Conservation (phyloP, 2,797 vertebrate genomes). For the Hyperoplus lanceolatus region DNA sequence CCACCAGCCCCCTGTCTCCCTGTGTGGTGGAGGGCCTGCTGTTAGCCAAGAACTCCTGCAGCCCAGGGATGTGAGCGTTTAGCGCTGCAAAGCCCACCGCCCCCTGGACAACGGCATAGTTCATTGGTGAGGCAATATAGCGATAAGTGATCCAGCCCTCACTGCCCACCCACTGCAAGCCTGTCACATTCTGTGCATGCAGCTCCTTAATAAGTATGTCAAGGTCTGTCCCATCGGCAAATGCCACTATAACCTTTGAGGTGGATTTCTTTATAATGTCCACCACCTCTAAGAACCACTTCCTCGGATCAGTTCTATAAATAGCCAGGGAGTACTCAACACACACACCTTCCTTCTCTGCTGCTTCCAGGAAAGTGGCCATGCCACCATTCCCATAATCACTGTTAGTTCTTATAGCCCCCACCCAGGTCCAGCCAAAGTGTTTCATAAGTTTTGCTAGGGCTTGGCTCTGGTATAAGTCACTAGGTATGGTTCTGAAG, state of each 20-base stretch:
- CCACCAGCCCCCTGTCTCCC: slow-evolving; percentile 82
- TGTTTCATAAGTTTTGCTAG: slow-evolving; percentile 86
- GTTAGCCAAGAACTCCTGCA: slow-evolving; percentile 80
- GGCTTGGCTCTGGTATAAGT: slow-evolving; percentile 85
- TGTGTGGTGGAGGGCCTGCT: slow-evolving; percentile 75
- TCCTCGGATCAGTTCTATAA: slow-evolving; percentile 84
- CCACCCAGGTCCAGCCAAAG: slow-evolving; percentile 88
- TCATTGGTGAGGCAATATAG: slow-evolving; percentile 77
- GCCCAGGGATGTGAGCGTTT: slow-evolving; percentile 82
- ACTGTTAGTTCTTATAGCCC: slow-evolving; percentile 84
- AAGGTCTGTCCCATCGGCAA: slow-evolving; percentile 85
- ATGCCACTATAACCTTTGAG: slow-evolving; percentile 87
- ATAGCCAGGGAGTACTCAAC: slow-evolving; percentile 86
- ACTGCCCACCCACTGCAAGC: slow-evolving; percentile 87
- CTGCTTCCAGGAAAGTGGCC: slow-evolving; percentile 82
- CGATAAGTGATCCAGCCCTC: slow-evolving; percentile 88
- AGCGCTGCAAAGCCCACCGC: slow-evolving; percentile 85
- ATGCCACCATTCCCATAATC: slow-evolving; percentile 87
- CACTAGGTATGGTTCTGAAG: slow-evolving; percentile 87
- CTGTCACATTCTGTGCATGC: slow-evolving; percentile 83
- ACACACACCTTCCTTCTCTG: slow-evolving; percentile 82
- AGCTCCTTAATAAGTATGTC: slow-evolving; percentile 86
- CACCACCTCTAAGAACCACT: slow-evolving; percentile 84
- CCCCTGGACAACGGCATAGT: slow-evolving; percentile 83
- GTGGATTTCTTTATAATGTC: slow-evolving; percentile 83